Conservation (phyloP, 1,140 invertebrate species). For the Whitmania pigra region DNA sequence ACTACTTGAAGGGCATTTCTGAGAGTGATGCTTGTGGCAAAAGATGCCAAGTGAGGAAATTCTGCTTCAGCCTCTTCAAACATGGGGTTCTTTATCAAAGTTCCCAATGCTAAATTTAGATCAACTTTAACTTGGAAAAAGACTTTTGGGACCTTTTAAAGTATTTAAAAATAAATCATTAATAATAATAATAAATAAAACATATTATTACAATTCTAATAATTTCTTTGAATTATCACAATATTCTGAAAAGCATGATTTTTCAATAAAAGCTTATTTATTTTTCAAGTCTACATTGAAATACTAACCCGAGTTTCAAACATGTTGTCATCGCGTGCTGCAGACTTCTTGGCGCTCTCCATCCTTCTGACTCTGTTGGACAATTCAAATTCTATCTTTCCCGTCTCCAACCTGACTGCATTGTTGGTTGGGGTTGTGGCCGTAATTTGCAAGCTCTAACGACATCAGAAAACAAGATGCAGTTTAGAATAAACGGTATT, state of each 20-base stretch:
- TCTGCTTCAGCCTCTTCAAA: conserved; percentile 93
- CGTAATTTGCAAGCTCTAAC: conserved; percentile 82
- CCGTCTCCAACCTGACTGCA: conserved; percentile 86
- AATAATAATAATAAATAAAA: conserved; percentile 18
- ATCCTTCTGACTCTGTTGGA: conserved; percentile 80
- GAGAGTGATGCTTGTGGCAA: conserved; percentile 73
- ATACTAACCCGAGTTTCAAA: too few relatives aligned
- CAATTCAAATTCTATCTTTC: conserved; percentile 64
- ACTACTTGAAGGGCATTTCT: conserved; percentile 44
- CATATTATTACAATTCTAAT: too few relatives aligned
- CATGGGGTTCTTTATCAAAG: conserved; percentile 74
- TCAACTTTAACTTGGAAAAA: conserved; percentile 86
- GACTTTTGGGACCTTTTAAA: conserved; percentile 51
- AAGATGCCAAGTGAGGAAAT: conserved; percentile 91
- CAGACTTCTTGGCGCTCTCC: neutral
- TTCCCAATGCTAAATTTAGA: conserved; percentile 82
- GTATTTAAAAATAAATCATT: conserved; percentile 18
- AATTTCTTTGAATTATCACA: too few relatives aligned
- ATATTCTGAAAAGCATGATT: too few relatives aligned
- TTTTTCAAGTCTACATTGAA: too few relatives aligned
- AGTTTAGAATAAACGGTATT: neutral
- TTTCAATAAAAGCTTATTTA: too few relatives aligned
- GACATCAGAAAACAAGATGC: conserved; percentile 28
- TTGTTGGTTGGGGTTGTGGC: conserved; percentile 93
- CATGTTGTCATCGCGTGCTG: too few relatives aligned